Conservation (phyloP, 2,113 vertebrate species). For the Chaenocephalus aceratus region DNA sequence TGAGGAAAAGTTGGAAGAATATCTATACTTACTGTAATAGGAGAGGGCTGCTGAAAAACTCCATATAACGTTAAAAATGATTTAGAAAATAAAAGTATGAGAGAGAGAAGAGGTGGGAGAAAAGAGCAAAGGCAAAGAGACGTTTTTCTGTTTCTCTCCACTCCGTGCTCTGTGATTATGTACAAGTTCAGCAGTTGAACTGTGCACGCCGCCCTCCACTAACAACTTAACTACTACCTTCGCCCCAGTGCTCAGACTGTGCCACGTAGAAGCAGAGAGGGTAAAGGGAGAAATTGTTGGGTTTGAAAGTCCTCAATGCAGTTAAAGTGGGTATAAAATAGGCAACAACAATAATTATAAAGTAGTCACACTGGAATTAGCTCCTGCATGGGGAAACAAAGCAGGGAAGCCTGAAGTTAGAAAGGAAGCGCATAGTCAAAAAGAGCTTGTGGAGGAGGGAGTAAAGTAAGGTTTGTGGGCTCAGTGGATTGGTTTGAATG, state of each 20-base stretch:
- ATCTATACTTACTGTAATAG: not conserved
- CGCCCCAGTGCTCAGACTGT: constrained; percentile 40
- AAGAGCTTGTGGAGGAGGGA: constrained; percentile 15
- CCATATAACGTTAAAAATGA: constrained; percentile 3
- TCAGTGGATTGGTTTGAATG: constrained; percentile 17
- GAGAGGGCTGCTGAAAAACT: constrained; percentile 17
- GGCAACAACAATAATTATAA: constrained; percentile 27
- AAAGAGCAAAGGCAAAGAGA: constrained; percentile 34
- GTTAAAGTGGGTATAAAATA: constrained; percentile 45
- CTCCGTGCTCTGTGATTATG: constrained; percentile 63
- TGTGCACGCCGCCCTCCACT: constrained; percentile 42
- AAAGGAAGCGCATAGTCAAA: not conserved
- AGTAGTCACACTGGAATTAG: constrained; percentile 24
- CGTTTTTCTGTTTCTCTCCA: constrained; percentile 16
- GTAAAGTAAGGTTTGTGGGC: constrained; percentile 8
- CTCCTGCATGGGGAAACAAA: constrained; percentile 20
- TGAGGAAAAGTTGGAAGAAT: not conserved
- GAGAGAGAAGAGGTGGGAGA: constrained; percentile 13
- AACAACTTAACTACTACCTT: constrained; percentile 70
- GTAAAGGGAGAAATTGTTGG: constrained; percentile 51
- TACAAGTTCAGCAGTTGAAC: constrained; percentile 61
- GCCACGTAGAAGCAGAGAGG: constrained; percentile 59
- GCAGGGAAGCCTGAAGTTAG: not conserved
- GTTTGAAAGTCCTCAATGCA: constrained; percentile 24
- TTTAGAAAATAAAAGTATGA: constrained; percentile 36